Evolutionary conservation across 2,797 vertebrate species (phyloP).

Genomic region (Muraenolepis orangiensis): DNA sequence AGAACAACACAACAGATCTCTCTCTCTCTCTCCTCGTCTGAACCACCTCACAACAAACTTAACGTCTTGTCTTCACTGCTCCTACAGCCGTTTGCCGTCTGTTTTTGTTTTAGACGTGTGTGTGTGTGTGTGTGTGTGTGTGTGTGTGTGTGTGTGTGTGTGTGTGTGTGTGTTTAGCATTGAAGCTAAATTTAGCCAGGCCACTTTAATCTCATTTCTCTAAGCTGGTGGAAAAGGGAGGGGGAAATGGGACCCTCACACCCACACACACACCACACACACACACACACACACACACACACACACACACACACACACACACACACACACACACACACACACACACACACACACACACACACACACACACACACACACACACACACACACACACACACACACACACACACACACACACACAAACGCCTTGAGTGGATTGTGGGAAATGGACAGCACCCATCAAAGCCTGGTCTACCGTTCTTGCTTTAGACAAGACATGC

Average conservation of each 20-base stretch:
- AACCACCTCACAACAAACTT: background rate
- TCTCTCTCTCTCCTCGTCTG: background rate
- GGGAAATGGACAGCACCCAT: background rate
- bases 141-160: slow-evolving; percentile 22
- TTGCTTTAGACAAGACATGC: background rate
- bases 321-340: slow-evolving; percentile 9
- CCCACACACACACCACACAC: slow-evolving; percentile 8
- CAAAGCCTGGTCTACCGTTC: background rate
- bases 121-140: slow-evolving; percentile 8
- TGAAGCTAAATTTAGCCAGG: slow-evolving; percentile 44
- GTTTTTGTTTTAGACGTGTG: background rate
- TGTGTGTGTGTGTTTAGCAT: slow-evolving; percentile 14
- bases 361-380: too few relatives aligned
- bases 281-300: slow-evolving; percentile 11
- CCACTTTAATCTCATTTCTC: slow-evolving; percentile 49
- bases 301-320: slow-evolving; percentile 1
- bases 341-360: slow-evolving; percentile 7
- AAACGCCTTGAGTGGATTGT: background rate
- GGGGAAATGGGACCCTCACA: slow-evolving; percentile 7
- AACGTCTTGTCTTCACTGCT: background rate
- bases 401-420: slow-evolving; percentile 12
- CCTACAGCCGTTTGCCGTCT: background rate
- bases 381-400: slow-evolving; percentile 5
- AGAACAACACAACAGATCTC: background rate
- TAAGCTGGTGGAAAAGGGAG: slow-evolving; percentile 15